Evolutionary conservation across 2,888 invertebrate genomes (phyloP).

Genomic region (Drosophila engyochracea): DNA sequence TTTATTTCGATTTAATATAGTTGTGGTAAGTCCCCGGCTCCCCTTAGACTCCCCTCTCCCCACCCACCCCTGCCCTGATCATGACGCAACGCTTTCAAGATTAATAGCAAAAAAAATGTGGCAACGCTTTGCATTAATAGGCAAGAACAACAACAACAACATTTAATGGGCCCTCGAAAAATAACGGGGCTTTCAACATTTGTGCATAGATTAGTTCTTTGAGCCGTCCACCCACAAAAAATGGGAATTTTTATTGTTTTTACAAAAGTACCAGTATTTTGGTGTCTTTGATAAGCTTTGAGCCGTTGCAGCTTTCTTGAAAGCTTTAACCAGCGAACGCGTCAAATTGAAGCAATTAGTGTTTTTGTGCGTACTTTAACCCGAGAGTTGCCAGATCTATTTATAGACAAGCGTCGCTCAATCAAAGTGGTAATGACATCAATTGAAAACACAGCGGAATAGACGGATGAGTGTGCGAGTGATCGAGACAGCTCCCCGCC

Average conservation of each 20-base stretch:
- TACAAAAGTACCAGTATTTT: constrained; percentile 19
- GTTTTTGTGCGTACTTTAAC: constrained; percentile 65
- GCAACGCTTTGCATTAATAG: constrained; percentile 30
- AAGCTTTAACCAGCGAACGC: constrained; percentile 28
- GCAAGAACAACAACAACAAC: constrained; percentile 13
- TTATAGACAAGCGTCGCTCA: constrained; percentile 60
- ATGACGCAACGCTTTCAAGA: constrained; percentile 44
- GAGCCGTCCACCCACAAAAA: constrained; percentile 5
- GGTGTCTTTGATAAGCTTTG: constrained; percentile 15
- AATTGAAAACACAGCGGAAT: constrained; percentile 55
- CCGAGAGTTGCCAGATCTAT: constrained; percentile 56
- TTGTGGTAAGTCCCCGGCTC: constrained; percentile 6
- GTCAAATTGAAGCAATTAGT: constrained; percentile 36
- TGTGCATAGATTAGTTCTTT: constrained; percentile 28
- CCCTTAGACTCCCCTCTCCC: background rate
- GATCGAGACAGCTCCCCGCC: constrained; percentile 7
- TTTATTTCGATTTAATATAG: constrained; percentile 50
- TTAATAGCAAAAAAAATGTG: constrained; percentile 53
- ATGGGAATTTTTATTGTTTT: constrained; percentile 1
- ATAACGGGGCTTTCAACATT: constrained; percentile 8
- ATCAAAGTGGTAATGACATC: constrained; percentile 80
- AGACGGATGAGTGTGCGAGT: background rate
- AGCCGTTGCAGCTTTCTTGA: background rate
- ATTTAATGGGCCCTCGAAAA: background rate
- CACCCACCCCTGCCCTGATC: background rate